Conservation (phyloP, 1,140 invertebrate species). For the Drosophila chauvacae region DNA sequence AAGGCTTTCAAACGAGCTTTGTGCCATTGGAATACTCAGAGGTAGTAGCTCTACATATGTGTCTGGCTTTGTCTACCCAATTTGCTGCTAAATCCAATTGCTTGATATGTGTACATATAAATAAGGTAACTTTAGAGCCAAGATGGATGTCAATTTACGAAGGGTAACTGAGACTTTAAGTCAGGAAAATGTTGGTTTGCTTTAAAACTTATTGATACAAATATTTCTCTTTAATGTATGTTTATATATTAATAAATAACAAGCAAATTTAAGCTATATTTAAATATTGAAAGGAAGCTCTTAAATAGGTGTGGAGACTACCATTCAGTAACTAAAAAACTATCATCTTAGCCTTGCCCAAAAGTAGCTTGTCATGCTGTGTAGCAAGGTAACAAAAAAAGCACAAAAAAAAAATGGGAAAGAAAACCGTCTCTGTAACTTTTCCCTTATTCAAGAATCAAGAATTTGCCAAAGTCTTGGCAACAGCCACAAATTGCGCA, state of each 20-base stretch:
- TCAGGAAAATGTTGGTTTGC: conserved; percentile 2
- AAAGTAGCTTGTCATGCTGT: conserved; percentile 44
- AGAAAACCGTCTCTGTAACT: conserved; percentile 2
- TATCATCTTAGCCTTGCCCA: conserved; percentile 16
- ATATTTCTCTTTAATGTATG: not conserved
- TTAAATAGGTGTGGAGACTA: conserved; percentile 3
- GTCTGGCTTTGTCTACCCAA: conserved; percentile 42
- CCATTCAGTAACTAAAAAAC: conserved; percentile 42
- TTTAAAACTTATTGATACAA: not conserved
- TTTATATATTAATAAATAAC: not conserved
- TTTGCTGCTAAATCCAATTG: conserved; percentile 46
- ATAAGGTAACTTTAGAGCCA: conserved; percentile 39
- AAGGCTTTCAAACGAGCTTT: conserved; percentile 51
- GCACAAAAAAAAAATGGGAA: not conserved
- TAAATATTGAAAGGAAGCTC: too few relatives aligned
- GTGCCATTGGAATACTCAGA: conserved; percentile 26
- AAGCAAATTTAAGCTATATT: not conserved
- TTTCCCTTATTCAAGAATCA: conserved; percentile 23
- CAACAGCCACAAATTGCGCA: conserved; percentile 72
- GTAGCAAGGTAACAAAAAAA: conserved; percentile 24
- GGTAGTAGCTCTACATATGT: conserved; percentile 11
- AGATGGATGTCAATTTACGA: conserved; percentile 33
- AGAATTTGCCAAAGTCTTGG: conserved; percentile 54
- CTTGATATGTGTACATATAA: conserved; percentile 46
- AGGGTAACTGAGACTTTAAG: not conserved